Evolutionary conservation across 2,113 vertebrate species (phyloP).

Genomic region (Megaptera novaeangliae): DNA sequence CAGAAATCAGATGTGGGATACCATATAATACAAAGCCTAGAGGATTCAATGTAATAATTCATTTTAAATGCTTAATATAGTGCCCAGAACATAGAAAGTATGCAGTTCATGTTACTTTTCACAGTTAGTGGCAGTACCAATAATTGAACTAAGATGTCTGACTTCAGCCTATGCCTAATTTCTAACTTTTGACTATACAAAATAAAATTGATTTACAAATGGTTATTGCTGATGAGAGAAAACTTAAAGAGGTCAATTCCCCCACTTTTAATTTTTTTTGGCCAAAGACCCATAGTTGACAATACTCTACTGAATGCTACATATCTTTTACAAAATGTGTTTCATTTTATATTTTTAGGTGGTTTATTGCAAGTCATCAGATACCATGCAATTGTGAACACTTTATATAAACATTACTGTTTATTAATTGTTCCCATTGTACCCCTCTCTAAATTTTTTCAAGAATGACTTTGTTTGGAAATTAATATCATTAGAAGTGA

Average conservation of each 20-base stretch:
- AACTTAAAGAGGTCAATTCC: not conserved
- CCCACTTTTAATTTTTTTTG: not conserved
- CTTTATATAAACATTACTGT: not conserved
- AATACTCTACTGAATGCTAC: not conserved
- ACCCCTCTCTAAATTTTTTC: not conserved
- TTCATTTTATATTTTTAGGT: not conserved
- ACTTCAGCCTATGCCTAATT: not conserved
- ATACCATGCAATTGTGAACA: not conserved
- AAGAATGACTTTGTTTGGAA: not conserved
- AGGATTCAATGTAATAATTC: not conserved
- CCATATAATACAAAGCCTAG: not conserved
- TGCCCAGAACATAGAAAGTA: not conserved
- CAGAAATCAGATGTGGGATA: not conserved
- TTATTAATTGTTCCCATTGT: not conserved
- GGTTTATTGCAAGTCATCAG: not conserved
- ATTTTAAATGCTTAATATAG: not conserved
- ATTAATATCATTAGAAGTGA: not conserved
- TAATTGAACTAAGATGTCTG: not conserved
- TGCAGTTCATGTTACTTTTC: not conserved
- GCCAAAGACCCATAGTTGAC: not conserved
- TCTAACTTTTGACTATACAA: not conserved
- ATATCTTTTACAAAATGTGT: not conserved
- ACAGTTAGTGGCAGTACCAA: too few species aligned
- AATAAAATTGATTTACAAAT: conserved; percentile 6
- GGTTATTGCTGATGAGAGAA: not conserved